Percentiles rank a stretch among this genome's conserved stretches.
Evolutionary conservation across 2,888 invertebrate genomes (phyloP).

Genomic region (Drosophila percnosoma): DNA sequence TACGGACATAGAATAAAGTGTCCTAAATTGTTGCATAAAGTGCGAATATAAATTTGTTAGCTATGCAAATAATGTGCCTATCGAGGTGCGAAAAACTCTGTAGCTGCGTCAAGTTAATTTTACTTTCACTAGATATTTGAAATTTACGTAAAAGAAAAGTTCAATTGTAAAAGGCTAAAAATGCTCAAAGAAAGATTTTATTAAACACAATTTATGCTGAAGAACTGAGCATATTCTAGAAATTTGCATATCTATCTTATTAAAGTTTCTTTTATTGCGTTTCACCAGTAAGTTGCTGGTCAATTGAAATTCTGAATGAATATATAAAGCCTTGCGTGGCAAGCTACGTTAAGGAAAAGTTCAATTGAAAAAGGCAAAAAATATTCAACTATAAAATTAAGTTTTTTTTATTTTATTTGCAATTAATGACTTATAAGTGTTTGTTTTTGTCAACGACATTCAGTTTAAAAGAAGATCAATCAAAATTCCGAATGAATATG

Average conservation of each 20-base stretch:
- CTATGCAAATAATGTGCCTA: neutral
- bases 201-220: neutral
- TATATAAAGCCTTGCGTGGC: neutral
- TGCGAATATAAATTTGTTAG: neutral
- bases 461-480: neutral
- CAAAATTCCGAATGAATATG: neutral
- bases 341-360: neutral
- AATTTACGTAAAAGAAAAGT: neutral
- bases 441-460: neutral
- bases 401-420: neutral
- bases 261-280: neutral
- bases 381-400: neutral
- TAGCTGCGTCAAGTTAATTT: neutral
- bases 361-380: neutral
- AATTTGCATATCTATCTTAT: neutral
- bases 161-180: neutral
- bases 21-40: slow-evolving; percentile 37
- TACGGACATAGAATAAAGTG: slow-evolving; percentile 21
- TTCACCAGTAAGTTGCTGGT: neutral
- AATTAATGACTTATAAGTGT: neutral
- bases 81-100: neutral
- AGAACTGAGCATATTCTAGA: neutral
- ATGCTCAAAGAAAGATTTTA: neutral
- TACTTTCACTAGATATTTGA: neutral
- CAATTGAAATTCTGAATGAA: neutral